Evolutionary conservation across 2,113 vertebrate genomes (phyloP).

Genomic region (Nothobranchius kuhntae): DNA sequence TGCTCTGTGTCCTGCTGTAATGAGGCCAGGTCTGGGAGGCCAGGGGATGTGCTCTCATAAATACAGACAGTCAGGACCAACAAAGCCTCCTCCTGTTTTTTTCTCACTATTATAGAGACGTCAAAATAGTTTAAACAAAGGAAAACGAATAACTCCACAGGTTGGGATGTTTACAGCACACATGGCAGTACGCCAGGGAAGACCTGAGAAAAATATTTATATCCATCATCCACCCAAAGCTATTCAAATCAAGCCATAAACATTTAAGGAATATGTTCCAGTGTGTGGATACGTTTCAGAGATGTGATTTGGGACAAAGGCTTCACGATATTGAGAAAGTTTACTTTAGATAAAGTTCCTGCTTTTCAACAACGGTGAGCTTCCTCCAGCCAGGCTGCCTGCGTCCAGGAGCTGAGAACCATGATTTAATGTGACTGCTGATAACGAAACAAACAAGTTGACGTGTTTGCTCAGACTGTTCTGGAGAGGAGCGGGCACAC

Average conservation of each 20-base stretch:
- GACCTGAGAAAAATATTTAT: constrained; percentile 69
- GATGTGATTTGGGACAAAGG: constrained; percentile 19
- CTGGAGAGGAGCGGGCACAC: constrained; percentile 34
- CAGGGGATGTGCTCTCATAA: constrained; percentile 76
- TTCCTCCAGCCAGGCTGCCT: constrained; percentile 38
- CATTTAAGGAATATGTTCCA: constrained; percentile 9
- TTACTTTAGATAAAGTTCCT: constrained; percentile 58
- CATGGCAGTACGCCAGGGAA: constrained; percentile 67
- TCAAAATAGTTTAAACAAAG: constrained; percentile 81
- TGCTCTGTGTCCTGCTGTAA: constrained; percentile 36
- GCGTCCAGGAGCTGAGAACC: constrained; percentile 1
- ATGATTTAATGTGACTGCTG: constrained; percentile 51
- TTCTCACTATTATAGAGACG: constrained; percentile 78
- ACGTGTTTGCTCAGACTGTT: constrained; percentile 29
- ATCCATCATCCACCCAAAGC: constrained; percentile 40
- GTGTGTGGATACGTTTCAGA: constrained; percentile 9
- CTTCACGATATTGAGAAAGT: constrained; percentile 29
- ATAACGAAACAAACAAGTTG: constrained; percentile 62
- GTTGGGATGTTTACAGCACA: constrained; percentile 79
- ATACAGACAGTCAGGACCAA: constrained; percentile 72
- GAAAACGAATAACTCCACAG: constrained; percentile 75
- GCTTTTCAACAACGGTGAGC: constrained; percentile 54
- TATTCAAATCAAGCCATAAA: constrained; percentile 21
- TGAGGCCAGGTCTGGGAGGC: constrained; percentile 52
- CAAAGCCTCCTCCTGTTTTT: constrained; percentile 61